Base-by-base conservation (phyloP, 2,113 vertebrate species). In the Mesembrinibis cayennensis region DNA sequence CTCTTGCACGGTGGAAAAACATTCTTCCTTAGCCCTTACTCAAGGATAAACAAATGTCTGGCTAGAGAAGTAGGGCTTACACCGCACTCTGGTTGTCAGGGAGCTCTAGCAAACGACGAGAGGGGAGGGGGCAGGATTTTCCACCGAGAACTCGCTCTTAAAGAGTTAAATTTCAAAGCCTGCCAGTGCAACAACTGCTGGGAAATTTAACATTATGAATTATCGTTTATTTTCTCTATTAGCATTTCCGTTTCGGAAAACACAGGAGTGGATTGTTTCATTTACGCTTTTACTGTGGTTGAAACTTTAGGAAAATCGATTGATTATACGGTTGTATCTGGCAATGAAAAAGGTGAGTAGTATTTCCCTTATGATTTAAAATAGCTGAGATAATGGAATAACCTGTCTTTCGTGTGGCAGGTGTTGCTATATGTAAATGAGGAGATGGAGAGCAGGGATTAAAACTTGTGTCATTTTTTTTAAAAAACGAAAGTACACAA, bases 311-410 rank as follows among this genome's bases (percentile, higher is more conserved):
- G 91, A 49, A 87, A 89, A 73, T 10, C 0, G 0, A 45, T 97
- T 23, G 67, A 49, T 38, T 98, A 97, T 16, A 91, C 49, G 16
- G 5, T 98, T 71, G 83, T 92, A 29, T 96, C 96, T 82, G 97
- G 97, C 82, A 97, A 97, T 89, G 96, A 97, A 58, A 85, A 47
- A 93, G 96, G 97, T 97, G 56, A 96, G 97, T 89, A 18, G 36
- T 29, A 9, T 56, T 36, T 86, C 44, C 17, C 10, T 55, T 49
- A 3, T 2, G 5, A 71, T 47, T 53, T 86, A 47, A 91, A 91
- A 63, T 12, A 61, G 44, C 42, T 58, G 40, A 76, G 49, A 26
- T 36, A 82, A 50, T 26, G 77, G 34, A n/a, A 30, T 34, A 77
- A 49, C 30, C 21, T 76, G n/a, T 40, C 25, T 76, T 82, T 58